phyloP scores from a whole-genome alignment of 2,113 vertebrate species.

The Tragelaphus imberbis region DNA sequence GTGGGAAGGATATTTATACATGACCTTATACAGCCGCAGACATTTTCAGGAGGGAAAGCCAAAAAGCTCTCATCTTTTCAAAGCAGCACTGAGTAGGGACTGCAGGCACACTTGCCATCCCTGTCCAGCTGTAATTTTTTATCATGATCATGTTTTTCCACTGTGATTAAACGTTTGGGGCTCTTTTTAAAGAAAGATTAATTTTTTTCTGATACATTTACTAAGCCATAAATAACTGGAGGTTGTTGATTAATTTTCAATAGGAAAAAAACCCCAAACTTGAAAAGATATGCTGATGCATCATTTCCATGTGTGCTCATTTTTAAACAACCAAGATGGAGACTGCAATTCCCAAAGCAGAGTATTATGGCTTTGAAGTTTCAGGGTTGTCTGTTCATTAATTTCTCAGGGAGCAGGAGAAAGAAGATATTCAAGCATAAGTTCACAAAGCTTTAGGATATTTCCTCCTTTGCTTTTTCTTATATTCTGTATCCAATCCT shows the following conservation, averaged over 20 bases:
- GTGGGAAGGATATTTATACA: not conserved
- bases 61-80: not conserved
- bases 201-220: slow-evolving; percentile 23
- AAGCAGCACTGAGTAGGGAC: not conserved
- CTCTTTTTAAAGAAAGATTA: not conserved
- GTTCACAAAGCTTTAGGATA: slow-evolving; percentile 18
- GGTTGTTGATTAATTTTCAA: slow-evolving; percentile 66
- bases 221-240: slow-evolving; percentile 53
- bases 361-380: slow-evolving; percentile 45
- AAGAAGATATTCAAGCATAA: slow-evolving; percentile 22
- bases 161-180: not conserved
- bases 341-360: slow-evolving; percentile 37
- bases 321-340: slow-evolving; percentile 59
- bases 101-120: not conserved
- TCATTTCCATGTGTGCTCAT: slow-evolving; percentile 34
- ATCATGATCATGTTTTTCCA: not conserved
- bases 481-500: not conserved
- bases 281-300: slow-evolving; percentile 58
- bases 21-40: not conserved
- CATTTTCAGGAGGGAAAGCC: not conserved
- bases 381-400: slow-evolving; percentile 60
- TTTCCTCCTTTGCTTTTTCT: slow-evolving; percentile 1
- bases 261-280: slow-evolving; percentile 27
- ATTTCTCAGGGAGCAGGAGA: slow-evolving; percentile 47
- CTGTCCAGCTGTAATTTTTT: not conserved